These are phyloP conservation scores for Drosophila prosaltans DNA, from an alignment of 1,140 invertebrate genomes.

Conservation along the genomic window DNA sequence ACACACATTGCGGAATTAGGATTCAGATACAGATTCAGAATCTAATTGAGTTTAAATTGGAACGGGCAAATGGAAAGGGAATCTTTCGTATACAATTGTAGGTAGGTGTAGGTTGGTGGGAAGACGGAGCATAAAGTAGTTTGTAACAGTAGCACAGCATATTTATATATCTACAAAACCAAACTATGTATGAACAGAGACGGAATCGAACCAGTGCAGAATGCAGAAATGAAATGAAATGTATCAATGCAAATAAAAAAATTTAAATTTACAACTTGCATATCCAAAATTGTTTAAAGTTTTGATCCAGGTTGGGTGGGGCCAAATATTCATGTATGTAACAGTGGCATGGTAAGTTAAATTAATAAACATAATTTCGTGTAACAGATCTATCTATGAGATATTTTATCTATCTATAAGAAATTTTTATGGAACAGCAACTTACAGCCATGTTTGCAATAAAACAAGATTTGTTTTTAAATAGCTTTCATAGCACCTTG, in stretches of 20 bases:
- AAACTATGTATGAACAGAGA: constrained; percentile 38
- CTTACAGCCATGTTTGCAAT: no score
- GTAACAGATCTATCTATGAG: no score
- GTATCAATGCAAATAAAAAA: constrained; percentile 54
- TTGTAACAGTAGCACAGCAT: constrained; percentile 51
- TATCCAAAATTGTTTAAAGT: not conserved
- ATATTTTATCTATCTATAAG: no score
- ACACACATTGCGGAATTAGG: no score
- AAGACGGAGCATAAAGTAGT: constrained; percentile 43
- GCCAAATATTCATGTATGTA: no score
- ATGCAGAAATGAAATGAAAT: constrained; percentile 31
- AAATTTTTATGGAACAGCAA: no score
- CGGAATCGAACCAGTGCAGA: constrained; percentile 26
- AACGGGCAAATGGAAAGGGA: constrained; percentile 1
- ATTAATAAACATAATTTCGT: no score
- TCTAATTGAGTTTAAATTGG: constrained; percentile 12
- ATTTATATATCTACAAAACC: constrained; percentile 48
- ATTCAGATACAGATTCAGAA: no score
- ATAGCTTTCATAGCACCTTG: no score
- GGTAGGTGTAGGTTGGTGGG: constrained; percentile 17
- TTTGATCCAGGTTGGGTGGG: not conserved
- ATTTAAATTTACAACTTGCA: constrained; percentile 35
- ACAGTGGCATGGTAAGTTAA: no score
- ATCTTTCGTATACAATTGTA: constrained; percentile 22
- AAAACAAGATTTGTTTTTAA: no score